phyloP scores from a whole-genome alignment of 1,140 invertebrate genomes.

The Laupala kohalensis region DNA sequence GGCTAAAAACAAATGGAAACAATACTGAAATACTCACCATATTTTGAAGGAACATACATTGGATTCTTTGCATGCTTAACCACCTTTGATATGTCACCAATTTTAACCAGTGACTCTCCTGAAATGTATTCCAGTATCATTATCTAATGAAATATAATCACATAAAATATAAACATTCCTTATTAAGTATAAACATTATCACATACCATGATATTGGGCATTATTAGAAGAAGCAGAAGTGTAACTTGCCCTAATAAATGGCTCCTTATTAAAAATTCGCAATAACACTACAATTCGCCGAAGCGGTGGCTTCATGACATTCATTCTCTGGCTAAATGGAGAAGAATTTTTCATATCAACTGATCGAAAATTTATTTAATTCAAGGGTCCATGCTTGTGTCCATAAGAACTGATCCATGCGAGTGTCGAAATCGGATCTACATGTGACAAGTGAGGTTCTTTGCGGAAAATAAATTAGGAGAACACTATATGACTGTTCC shows the following conservation, averaged over 20 bases:
- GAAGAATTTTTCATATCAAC: background rate
- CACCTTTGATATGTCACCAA: slow-evolving; percentile 58
- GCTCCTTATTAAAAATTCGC: background rate
- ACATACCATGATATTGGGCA: background rate
- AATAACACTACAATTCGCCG: background rate
- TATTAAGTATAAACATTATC: background rate
- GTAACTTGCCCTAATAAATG: background rate
- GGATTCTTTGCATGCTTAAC: slow-evolving; percentile 47
- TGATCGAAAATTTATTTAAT: no score
- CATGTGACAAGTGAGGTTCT: no score
- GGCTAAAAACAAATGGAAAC: slow-evolving; percentile 2
- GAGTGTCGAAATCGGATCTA: no score
- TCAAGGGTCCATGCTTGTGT: no score
- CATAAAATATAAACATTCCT: background rate
- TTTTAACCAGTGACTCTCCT: slow-evolving; percentile 37
- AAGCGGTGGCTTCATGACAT: background rate
- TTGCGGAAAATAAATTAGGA: no score
- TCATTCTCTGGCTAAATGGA: background rate
- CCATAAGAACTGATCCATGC: no score
- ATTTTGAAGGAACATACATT: slow-evolving; percentile 72
- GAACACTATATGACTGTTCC: no score
- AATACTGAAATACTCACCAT: slow-evolving; percentile 46
- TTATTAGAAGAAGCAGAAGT: background rate
- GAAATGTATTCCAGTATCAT: background rate
- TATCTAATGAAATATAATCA: background rate